Conservation (phyloP, 2,797 vertebrate genomes). For the Rhinichthys osculus region DNA sequence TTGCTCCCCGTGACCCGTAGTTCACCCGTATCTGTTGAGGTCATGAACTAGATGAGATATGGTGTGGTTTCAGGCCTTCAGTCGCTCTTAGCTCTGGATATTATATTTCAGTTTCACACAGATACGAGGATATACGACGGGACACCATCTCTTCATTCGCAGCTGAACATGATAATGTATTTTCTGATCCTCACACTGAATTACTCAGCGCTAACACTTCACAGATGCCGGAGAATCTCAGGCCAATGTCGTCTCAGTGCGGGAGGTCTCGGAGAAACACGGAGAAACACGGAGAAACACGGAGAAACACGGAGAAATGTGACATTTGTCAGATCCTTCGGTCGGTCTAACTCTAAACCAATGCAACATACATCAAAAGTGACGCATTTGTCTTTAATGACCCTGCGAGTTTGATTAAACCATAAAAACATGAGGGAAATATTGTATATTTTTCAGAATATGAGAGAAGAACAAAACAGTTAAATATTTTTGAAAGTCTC, state of each 20-base stretch:
- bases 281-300: background rate
- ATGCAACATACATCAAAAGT: too few relatives aligned
- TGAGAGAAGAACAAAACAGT: too few relatives aligned
- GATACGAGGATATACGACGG: constrained; percentile 54
- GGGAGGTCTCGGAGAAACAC: constrained; percentile 35
- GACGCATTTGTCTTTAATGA: too few relatives aligned
- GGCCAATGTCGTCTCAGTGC: constrained; percentile 64
- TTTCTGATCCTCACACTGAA: constrained; percentile 12
- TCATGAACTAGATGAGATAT: constrained; percentile 59
- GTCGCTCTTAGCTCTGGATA: constrained; percentile 68
- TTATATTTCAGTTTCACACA: constrained; percentile 71
- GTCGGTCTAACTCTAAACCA: too few relatives aligned
- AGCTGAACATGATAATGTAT: constrained; percentile 44
- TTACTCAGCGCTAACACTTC: constrained; percentile 68
- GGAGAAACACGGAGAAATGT: too few relatives aligned
- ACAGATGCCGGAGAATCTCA: constrained; percentile 71
- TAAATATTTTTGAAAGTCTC: too few relatives aligned
- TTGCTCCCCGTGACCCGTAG: constrained; percentile 49
- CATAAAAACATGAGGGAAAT: too few relatives aligned
- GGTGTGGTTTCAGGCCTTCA: constrained; percentile 65
- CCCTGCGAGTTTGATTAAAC: too few relatives aligned
- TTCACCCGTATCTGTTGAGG: constrained; percentile 62
- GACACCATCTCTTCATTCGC: constrained; percentile 2
- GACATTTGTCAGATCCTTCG: too few relatives aligned
- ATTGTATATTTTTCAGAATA: too few relatives aligned